phyloP scores from a whole-genome alignment of 2,797 vertebrate species.

The Neoniphon sammara region DNA sequence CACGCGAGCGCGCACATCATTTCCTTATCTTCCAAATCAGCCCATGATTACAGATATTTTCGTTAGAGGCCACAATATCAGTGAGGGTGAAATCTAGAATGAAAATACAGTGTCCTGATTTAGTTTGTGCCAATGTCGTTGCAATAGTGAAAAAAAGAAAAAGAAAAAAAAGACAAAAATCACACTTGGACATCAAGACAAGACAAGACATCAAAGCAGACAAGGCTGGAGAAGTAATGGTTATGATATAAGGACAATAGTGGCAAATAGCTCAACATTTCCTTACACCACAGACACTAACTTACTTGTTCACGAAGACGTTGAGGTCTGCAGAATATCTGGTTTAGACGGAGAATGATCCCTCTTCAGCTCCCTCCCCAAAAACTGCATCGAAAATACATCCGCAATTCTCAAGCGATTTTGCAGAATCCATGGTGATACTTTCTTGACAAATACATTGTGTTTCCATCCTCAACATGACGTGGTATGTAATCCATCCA shows the following conservation, averaged over 20 bases:
- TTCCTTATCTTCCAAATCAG: slow-evolving; percentile 51
- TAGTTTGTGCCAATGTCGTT: not conserved
- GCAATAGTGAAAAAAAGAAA: slow-evolving; percentile 9
- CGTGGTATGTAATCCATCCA: slow-evolving; percentile 76
- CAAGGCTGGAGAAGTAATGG: not conserved
- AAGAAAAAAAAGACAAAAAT: not conserved
- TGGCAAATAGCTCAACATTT: slow-evolving; percentile 10
- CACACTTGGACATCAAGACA: slow-evolving; percentile 23
- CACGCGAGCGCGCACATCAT: slow-evolving; percentile 45
- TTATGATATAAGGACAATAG: not conserved
- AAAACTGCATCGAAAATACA: slow-evolving; percentile 85
- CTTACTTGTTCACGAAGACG: slow-evolving; percentile 80
- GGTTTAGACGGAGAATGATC: slow-evolving; percentile 58
- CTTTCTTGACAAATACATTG: slow-evolving; percentile 72
- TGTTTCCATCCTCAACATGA: slow-evolving; percentile 72
- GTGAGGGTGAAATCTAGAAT: slow-evolving; percentile 21
- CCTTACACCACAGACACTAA: slow-evolving; percentile 54
- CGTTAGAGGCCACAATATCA: slow-evolving; percentile 40
- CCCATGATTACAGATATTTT: slow-evolving; percentile 49
- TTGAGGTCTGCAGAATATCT: slow-evolving; percentile 57
- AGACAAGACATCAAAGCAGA: not conserved
- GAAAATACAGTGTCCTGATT: slow-evolving; percentile 19
- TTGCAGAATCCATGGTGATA: slow-evolving; percentile 81
- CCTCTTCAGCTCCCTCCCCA: slow-evolving; percentile 67
- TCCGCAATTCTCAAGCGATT: slow-evolving; percentile 88